Conservation (phyloP, 2,888 invertebrate species). For the Apantesis nais region DNA sequence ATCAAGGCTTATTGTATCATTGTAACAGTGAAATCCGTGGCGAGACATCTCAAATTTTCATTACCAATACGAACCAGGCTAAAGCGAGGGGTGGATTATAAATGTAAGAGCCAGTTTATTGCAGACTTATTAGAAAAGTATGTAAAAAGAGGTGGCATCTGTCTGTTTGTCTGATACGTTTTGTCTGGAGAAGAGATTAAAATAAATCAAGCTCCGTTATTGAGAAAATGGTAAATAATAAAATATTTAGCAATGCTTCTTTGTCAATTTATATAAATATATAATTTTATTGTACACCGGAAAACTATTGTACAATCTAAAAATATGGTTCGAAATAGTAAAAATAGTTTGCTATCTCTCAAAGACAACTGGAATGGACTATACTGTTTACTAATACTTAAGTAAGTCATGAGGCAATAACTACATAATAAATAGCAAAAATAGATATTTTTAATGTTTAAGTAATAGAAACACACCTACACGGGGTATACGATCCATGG, state of each 20-base stretch:
- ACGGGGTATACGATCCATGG: no score
- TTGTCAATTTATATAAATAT: background rate
- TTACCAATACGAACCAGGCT: slow-evolving; percentile 35
- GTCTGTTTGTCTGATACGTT: slow-evolving; percentile 17
- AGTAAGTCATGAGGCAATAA: no score
- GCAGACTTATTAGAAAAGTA: slow-evolving; percentile 45
- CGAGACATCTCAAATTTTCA: slow-evolving; percentile 66
- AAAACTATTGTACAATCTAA: no score
- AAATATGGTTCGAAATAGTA: no score
- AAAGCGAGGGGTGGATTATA: slow-evolving; percentile 56
- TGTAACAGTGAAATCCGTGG: slow-evolving; percentile 61
- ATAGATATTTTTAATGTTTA: no score
- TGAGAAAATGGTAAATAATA: background rate
- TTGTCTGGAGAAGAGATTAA: background rate
- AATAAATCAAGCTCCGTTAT: background rate
- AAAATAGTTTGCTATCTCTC: no score
- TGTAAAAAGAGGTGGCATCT: slow-evolving; percentile 30
- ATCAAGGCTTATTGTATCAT: slow-evolving; percentile 46
- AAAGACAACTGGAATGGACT: no score
- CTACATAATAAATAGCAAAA: no score
- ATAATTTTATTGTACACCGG: no score
- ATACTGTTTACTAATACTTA: no score
- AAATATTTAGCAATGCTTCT: background rate
- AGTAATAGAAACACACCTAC: no score
- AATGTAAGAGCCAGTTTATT: slow-evolving; percentile 58